phyloP scores from a whole-genome alignment of 2,797 vertebrate species.

The Notoglanidium macrostoma region DNA sequence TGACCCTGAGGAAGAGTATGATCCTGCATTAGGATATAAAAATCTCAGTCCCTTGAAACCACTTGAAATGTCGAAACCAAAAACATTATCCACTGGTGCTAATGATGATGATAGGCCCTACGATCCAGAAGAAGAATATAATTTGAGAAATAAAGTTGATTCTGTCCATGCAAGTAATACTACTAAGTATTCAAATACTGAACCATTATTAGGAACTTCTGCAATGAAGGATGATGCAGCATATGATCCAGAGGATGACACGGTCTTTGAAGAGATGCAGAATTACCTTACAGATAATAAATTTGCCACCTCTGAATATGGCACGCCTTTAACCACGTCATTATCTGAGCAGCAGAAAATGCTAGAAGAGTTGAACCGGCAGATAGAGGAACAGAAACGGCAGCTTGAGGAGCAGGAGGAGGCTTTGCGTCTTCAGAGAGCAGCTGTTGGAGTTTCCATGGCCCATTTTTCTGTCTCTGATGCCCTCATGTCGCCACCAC shows the following conservation, averaged over 20 bases:
- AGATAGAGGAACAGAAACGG: conserved; percentile 94
- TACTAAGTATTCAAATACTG: conserved; percentile 56
- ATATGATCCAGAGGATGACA: conserved; percentile 96
- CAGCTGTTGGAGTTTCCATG: conserved; percentile 94
- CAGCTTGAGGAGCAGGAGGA: conserved; percentile 95
- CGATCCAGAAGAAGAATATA: conserved; percentile 94
- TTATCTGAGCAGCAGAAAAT: conserved; percentile 91
- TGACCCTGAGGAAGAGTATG: conserved; percentile 84
- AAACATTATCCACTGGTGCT: conserved; percentile 54
- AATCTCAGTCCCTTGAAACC: conserved; percentile 49
- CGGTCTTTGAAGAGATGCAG: conserved; percentile 89
- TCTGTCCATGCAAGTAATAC: conserved; percentile 55
- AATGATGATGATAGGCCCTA: conserved; percentile 89
- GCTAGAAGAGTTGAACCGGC: conserved; percentile 94
- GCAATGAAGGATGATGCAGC: conserved; percentile 84
- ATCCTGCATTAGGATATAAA: conserved; percentile 71
- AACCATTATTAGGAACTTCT: conserved; percentile 57
- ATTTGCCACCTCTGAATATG: background rate
- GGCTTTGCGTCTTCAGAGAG: conserved; percentile 89
- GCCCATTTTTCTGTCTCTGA: conserved; percentile 95
- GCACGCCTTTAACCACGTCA: conserved; percentile 72
- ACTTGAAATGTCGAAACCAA: background rate
- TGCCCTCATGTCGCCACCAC: conserved; percentile 89
- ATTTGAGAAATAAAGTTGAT: conserved; percentile 77
- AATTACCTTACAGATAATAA: conserved; percentile 73